Percentiles rank a stretch among this genome's conserved stretches.
phyloP scores from a whole-genome alignment of 2,888 invertebrate genomes.

The Deladenus siricidicola region DNA sequence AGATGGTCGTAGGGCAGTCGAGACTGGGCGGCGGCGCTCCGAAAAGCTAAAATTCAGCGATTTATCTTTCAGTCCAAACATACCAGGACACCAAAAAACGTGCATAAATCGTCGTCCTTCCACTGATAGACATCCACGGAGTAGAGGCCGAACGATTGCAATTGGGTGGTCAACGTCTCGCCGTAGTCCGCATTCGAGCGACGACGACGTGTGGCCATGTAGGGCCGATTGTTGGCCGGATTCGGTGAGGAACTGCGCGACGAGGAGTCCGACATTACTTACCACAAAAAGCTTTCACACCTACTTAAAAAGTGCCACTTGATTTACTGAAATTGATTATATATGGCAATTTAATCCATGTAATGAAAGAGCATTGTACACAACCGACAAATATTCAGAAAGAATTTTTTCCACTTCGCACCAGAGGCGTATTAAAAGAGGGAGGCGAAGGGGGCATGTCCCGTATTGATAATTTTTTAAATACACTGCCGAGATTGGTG shows the following conservation, averaged over 20 bases:
- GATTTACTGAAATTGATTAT: no score
- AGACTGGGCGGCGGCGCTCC: conserved; percentile 32
- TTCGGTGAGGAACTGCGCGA: conserved; percentile 4
- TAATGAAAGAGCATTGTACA: no score
- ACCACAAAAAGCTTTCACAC: no score
- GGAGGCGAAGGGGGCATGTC: no score
- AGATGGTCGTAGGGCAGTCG: conserved; percentile 42
- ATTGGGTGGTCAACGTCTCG: conserved; percentile 2
- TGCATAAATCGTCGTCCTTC: conserved; percentile 38
- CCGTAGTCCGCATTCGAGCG: conserved; percentile 7
- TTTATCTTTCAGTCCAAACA: not conserved
- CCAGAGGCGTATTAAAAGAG: no score
- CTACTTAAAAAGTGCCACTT: no score
- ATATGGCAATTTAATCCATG: no score
- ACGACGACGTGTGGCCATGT: not conserved
- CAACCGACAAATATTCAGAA: no score
- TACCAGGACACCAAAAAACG: not conserved
- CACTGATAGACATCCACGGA: conserved; percentile 26
- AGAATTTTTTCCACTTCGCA: no score
- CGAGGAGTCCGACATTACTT: not conserved
- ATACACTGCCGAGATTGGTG: no score
- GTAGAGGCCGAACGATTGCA: conserved; percentile 7
- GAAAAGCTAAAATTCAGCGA: conserved; percentile 31
- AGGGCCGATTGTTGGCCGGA: not conserved
- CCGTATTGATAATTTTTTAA: no score